Conservation (phyloP, 92 coral and sea anemone species). For the Umimayanthus chanpuru region DNA sequence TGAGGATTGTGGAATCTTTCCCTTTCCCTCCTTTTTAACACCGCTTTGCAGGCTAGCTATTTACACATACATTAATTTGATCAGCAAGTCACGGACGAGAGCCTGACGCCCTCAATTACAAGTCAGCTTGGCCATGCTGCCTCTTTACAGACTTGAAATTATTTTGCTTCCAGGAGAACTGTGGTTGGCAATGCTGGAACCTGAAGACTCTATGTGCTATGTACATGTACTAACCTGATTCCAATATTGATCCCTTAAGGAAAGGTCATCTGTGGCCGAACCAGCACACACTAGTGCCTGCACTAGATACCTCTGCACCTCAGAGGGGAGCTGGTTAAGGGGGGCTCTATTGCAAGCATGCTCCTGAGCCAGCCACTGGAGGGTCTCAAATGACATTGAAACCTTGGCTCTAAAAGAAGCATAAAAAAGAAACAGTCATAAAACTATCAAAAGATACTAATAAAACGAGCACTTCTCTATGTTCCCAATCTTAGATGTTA, state of each 20-base stretch:
- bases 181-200: too few relatives aligned
- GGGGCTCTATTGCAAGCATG: constrained; percentile 80
- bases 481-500: too few relatives aligned
- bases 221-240: constrained; percentile 78
- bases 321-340: constrained; percentile 82
- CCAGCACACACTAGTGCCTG: constrained; percentile 95
- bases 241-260: constrained; percentile 81
- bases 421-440: background rate
- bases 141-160: too few relatives aligned
- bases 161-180: background rate
- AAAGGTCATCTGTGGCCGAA: constrained; percentile 71
- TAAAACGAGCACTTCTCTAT: too few relatives aligned
- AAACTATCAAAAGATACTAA: background rate
- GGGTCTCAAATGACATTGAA: constrained; percentile 79
- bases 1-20: too few relatives aligned
- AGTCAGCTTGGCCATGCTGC: too few relatives aligned
- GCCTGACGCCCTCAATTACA: too few relatives aligned
- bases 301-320: constrained; percentile 78
- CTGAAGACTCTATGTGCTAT: background rate
- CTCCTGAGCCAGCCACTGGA: constrained; percentile 85
- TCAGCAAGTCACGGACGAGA: too few relatives aligned
- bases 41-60: too few relatives aligned
- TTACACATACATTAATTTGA: too few relatives aligned
- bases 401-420: constrained; percentile 67
- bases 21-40: too few relatives aligned